These are phyloP conservation scores for Esox lucius DNA, from an alignment of 2,797 vertebrate genomes.

Conservation along the genomic window DNA sequence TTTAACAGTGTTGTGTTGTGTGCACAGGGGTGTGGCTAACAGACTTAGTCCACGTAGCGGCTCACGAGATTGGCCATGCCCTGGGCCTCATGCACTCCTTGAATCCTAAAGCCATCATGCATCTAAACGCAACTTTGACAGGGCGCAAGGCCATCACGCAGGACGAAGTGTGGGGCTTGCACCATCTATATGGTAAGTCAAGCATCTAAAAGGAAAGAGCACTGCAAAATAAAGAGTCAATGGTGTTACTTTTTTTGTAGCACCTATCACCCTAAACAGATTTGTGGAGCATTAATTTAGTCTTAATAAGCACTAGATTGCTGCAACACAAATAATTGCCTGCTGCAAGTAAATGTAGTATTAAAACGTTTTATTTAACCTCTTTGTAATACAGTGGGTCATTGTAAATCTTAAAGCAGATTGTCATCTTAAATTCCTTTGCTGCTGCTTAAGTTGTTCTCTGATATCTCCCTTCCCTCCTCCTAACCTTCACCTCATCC, in stretches of 20 bases:
- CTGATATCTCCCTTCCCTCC: conserved; percentile 32
- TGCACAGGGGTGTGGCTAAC: conserved; percentile 94
- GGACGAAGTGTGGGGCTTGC: conserved; percentile 95
- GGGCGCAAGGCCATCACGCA: conserved; percentile 91
- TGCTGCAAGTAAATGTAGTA: conserved; percentile 35
- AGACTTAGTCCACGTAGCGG: conserved; percentile 92
- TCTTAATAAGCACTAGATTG: neutral
- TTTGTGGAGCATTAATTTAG: neutral
- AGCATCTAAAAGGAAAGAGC: neutral
- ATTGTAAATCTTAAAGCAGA: conserved; percentile 44
- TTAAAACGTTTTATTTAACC: conserved; percentile 55
- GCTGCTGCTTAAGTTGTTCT: conserved; percentile 47
- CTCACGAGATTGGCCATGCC: conserved; percentile 94
- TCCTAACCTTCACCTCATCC: conserved; percentile 25
- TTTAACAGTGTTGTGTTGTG: conserved; percentile 21
- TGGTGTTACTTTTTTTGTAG: neutral
- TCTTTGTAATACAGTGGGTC: conserved; percentile 51
- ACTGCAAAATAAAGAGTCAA: neutral
- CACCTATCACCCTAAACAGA: neutral
- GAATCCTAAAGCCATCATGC: conserved; percentile 90
- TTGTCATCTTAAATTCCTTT: conserved; percentile 40
- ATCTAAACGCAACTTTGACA: conserved; percentile 92
- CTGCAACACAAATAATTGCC: neutral
- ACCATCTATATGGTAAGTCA: conserved; percentile 88
- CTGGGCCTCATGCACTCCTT: conserved; percentile 97